These are phyloP conservation scores for Sorex maritimensis DNA, from an alignment of 2,797 vertebrate species.

Conservation along the genomic window DNA sequence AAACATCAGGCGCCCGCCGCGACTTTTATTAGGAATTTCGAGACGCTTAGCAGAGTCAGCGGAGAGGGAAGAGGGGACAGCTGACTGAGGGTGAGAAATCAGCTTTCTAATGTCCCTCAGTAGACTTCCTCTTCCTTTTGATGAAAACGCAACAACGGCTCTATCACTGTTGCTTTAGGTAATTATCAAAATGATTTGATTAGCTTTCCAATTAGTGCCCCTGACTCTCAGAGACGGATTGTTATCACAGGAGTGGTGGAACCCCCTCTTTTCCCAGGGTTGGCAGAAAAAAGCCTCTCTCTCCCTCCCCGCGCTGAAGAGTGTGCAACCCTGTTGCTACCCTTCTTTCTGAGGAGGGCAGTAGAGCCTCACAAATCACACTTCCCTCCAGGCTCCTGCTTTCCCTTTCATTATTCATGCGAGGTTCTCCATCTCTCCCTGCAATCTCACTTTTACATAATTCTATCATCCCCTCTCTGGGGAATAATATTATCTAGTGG, in stretches of 20 bases:
- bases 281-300: background rate
- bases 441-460: slow-evolving; percentile 49
- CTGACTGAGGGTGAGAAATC: background rate
- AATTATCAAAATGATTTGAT: slow-evolving; percentile 5
- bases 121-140: background rate
- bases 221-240: background rate
- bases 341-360: slow-evolving; percentile 85
- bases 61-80: background rate
- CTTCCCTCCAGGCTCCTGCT: slow-evolving; percentile 17
- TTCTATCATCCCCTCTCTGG: slow-evolving; percentile 24
- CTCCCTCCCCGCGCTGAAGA: background rate
- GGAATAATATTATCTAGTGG: slow-evolving; percentile 9
- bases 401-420: background rate
- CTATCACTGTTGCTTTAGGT: background rate
- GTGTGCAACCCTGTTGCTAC: slow-evolving; percentile 31
- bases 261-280: background rate
- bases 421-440: background rate
- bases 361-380: slow-evolving; percentile 82
- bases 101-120: background rate
- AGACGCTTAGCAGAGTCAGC: background rate
- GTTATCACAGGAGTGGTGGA: background rate
- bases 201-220: background rate
- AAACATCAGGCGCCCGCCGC: too few species aligned
- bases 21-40: background rate
- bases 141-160: background rate